Evolutionary conservation across 2,888 invertebrate genomes (phyloP), one percentile per base, ranked within the genome.

Genomic region (Orthonychiurus folsomi): DNA sequence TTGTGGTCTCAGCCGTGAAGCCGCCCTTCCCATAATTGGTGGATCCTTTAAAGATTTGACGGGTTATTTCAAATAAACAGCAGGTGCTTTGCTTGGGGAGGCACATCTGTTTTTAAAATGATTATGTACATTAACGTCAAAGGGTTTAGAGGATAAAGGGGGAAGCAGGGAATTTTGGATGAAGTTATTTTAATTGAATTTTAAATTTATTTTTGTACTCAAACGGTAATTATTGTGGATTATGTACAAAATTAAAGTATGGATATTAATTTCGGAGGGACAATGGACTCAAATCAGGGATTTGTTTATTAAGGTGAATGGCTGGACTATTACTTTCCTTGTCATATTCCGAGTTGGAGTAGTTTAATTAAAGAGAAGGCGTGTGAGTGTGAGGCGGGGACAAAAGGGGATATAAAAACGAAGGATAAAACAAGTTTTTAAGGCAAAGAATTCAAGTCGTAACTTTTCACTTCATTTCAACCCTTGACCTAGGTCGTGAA

Each of bases 381-480:
- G 15, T 37, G 5, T 37, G 15, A 9, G 37, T 15, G 15, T 37
- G 37, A 37, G 37, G 5, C 15, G n/a, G 37, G 37, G 37, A 37
- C 37, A n/a, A n/a, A n/a, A n/a, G 9, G 37, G 15, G 37, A 37
- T 37, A 37, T 15, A 37, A 37, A 37, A 37, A 37, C 5, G 37
- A 37, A 37, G 37, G 37, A 37, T 37, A 15, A 37, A 37, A 37
- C 37, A 9, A 15, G 37, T 37, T 37, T 37, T 37, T 37, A 37
- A 37, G 37, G 15, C 37, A 37, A 37, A 5, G 37, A 37, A 37
- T 37, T 37, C 37, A 37, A 5, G 15, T 37, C 37, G 37, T 37
- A 37, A 37, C 37, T 37, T 37, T 37, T 37, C 37, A 37, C 37
- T 37, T 37, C n/a, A 37, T 37, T 37, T 37, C 37, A 37, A 37